Conservation (phyloP, 1,140 invertebrate genomes). For the Hycleus phaleratus region DNA sequence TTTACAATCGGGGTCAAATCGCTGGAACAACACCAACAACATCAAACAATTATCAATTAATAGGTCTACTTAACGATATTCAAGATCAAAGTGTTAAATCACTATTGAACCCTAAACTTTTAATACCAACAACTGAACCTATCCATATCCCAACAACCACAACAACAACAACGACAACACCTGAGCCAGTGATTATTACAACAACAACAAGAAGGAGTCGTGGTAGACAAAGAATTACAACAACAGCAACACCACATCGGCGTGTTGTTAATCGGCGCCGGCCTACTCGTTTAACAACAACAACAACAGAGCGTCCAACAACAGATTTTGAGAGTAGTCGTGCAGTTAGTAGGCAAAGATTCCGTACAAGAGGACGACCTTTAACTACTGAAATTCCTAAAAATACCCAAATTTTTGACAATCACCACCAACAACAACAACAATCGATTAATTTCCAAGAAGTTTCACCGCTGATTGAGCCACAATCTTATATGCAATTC, state of each 20-base stretch:
- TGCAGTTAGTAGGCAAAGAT: constrained; percentile 35
- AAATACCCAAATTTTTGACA: background rate
- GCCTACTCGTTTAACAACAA: constrained; percentile 19
- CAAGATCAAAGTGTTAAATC: constrained; percentile 42
- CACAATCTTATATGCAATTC: constrained; percentile 22
- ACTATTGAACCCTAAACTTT: constrained; percentile 28
- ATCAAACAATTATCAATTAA: constrained; percentile 47
- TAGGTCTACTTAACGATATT: constrained; percentile 52
- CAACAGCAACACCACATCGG: constrained; percentile 17
- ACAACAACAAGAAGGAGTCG: constrained; percentile 39
- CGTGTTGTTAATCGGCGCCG: constrained; percentile 18
- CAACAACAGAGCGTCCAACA: constrained; percentile 43
- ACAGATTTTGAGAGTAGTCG: constrained; percentile 16
- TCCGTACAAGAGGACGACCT: constrained; percentile 30
- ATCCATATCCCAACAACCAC: constrained; percentile 35
- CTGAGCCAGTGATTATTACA: constrained; percentile 39
- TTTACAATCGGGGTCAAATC: constrained; percentile 7
- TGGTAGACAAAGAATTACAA: constrained; percentile 25
- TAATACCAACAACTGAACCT: constrained; percentile 22
- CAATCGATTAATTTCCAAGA: constrained; percentile 6
- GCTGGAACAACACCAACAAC: background rate
- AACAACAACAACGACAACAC: constrained; percentile 39
- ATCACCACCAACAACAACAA: constrained; percentile 11
- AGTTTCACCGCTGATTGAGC: background rate
- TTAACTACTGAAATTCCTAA: constrained; percentile 13